A percentile compares a stretch with the other conserved stretches of the same genome.
Conservation (phyloP, 2,888 invertebrate genomes). For the Drosophila barbarae region DNA sequence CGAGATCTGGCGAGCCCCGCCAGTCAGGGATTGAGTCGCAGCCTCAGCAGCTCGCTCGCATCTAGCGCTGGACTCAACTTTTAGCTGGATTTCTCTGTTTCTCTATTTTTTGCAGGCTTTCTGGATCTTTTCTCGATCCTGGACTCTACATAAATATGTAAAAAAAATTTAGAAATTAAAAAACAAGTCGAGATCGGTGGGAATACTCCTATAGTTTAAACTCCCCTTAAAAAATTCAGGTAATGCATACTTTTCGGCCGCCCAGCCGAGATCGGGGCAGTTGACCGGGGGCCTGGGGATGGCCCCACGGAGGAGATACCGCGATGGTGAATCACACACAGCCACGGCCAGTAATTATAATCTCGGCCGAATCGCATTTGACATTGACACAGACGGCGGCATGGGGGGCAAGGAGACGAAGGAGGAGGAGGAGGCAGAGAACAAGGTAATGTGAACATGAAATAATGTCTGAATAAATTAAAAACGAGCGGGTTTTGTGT, state of each 20-base stretch:
- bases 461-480: conserved; percentile 23
- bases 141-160: too few relatives aligned
- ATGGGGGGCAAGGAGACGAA: conserved; percentile 36
- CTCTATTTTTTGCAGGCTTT: too few relatives aligned
- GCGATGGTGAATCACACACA: conserved; percentile 14
- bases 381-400: conserved; percentile 41
- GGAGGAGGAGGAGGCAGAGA: conserved; percentile 2
- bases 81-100: not conserved
- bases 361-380: conserved; percentile 34
- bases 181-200: too few relatives aligned
- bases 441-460: conserved; percentile 12
- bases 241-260: conserved; percentile 13
- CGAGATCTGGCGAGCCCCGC: not conserved
- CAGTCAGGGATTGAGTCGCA: not conserved
- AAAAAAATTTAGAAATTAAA: not conserved
- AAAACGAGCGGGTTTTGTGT: conserved; percentile 23
- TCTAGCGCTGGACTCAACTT: not conserved
- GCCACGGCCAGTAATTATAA: conserved; percentile 11
- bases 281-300: conserved; percentile 6
- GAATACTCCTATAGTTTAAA: not conserved
- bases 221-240: not conserved
- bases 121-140: too few relatives aligned
- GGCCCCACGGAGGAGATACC: conserved; percentile 3
- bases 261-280: not conserved
- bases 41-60: not conserved